Evolutionary conservation across 2,113 vertebrate species (phyloP).

Genomic region (Lampris megalopsis): DNA sequence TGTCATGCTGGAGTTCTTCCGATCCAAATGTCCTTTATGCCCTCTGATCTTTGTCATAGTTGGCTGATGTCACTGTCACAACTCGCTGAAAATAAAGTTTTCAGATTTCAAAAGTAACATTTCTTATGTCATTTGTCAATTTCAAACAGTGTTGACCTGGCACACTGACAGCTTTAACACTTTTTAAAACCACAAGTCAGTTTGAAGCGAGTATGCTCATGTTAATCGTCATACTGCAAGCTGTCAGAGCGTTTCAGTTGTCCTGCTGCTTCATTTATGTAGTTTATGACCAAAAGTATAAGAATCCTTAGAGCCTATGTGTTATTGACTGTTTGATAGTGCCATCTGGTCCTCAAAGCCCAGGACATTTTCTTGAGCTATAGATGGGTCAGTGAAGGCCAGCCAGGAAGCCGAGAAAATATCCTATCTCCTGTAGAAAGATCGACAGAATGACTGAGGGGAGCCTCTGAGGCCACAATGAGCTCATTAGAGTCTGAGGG

Average conservation of each 20-base stretch:
- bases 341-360: slow-evolving; percentile 39
- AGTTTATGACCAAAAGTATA: too few species aligned
- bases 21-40: neutral
- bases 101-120: neutral
- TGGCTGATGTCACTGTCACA: neutral
- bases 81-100: neutral
- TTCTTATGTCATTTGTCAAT: too few species aligned
- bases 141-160: too few species aligned
- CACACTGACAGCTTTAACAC: too few species aligned
- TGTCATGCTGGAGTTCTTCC: too few species aligned
- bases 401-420: slow-evolving; percentile 14
- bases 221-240: neutral
- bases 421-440: slow-evolving; percentile 33
- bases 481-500: slow-evolving; percentile 32
- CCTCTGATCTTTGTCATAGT: neutral
- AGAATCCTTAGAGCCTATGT: slow-evolving; percentile 29
- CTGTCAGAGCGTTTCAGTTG: neutral
- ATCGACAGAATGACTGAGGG: slow-evolving; percentile 45
- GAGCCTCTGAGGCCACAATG: slow-evolving; percentile 35
- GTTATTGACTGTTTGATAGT: slow-evolving; percentile 58
- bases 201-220: neutral
- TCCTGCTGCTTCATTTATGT: neutral
- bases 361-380: slow-evolving; percentile 46
- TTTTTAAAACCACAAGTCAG: too few species aligned
- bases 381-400: slow-evolving; percentile 31